Evolutionary conservation across 2,113 vertebrate genomes (phyloP).

Genomic region (Mirza zaza): DNA sequence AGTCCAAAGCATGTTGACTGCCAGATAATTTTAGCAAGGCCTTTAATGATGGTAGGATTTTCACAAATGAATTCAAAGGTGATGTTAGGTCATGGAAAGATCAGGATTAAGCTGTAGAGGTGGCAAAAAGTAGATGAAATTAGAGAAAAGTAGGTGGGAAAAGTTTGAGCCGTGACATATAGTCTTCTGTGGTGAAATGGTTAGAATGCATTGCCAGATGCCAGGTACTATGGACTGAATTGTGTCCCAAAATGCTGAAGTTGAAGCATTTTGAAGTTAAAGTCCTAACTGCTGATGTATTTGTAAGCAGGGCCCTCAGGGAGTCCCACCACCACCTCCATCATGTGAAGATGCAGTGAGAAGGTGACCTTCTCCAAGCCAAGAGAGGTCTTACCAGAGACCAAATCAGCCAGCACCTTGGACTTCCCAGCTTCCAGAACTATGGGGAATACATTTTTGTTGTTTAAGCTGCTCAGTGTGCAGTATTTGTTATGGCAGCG

Average conservation of each 20-base stretch:
- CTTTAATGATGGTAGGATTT: background rate
- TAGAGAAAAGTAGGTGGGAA: background rate
- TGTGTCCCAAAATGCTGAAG: background rate
- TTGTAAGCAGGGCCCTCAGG: background rate
- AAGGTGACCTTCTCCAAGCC: background rate
- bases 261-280: background rate
- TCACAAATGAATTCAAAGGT: background rate
- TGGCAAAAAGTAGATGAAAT: background rate
- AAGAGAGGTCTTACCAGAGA: background rate
- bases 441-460: background rate
- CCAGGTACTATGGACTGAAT: background rate
- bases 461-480: background rate
- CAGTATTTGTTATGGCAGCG: background rate
- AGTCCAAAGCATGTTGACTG: background rate
- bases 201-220: background rate
- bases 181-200: background rate
- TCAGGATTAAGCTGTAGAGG: background rate
- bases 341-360: background rate
- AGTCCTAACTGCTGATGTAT: background rate
- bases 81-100: background rate
- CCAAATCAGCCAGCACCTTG: background rate
- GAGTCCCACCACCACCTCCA: background rate
- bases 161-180: background rate
- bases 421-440: background rate
- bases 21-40: background rate